phyloP scores from a whole-genome alignment of 2,113 vertebrate genomes.

The Rhynchomys soricoides region DNA sequence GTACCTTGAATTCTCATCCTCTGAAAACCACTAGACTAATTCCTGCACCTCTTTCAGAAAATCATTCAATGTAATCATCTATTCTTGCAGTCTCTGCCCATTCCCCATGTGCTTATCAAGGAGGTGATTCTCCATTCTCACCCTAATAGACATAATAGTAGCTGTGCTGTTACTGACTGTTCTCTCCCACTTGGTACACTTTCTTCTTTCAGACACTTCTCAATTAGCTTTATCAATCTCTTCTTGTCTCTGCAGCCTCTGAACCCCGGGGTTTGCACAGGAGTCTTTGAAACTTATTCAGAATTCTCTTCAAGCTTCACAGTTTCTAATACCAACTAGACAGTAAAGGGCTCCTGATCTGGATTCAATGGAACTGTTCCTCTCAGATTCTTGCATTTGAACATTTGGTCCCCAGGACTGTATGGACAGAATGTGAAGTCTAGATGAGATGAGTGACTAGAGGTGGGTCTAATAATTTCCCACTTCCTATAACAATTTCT shows the following conservation, averaged over 20 bases:
- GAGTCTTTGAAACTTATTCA: background rate
- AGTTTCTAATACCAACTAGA: background rate
- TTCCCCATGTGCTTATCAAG: background rate
- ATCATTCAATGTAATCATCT: background rate
- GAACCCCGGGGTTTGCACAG: background rate
- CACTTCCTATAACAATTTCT: background rate
- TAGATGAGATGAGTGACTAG: background rate
- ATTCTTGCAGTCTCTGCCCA: background rate
- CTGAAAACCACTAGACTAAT: background rate
- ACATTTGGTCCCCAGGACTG: background rate
- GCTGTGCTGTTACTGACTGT: background rate
- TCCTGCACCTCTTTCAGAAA: background rate
- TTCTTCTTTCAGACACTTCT: background rate
- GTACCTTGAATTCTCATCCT: background rate
- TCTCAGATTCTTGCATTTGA: background rate
- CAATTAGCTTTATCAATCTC: background rate
- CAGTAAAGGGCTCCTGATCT: background rate
- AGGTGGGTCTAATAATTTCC: background rate
- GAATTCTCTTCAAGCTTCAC: background rate
- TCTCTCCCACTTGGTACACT: background rate
- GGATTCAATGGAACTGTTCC: background rate
- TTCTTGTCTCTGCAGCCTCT: background rate
- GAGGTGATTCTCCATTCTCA: background rate
- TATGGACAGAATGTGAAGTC: background rate
- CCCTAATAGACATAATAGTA: background rate